Evolutionary conservation across 2,888 invertebrate species (phyloP), one percentile per base, ranked within the genome.

Genomic region (Isoperla grammatica): DNA sequence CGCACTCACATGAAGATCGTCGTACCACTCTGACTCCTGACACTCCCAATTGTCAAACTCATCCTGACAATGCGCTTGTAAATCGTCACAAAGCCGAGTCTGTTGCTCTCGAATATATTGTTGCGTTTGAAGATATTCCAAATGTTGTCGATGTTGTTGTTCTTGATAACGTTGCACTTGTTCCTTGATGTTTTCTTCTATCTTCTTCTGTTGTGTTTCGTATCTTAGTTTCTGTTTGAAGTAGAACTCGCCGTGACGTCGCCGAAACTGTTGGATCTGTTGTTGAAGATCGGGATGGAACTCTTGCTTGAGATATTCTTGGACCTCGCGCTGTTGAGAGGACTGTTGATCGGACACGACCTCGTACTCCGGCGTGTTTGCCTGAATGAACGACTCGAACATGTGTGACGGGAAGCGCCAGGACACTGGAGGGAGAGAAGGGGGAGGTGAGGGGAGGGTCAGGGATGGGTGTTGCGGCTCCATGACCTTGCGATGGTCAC

Each of bases 351-450:
- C 35, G 11, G 17, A 19, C 19, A 37, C 20, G 17, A 15, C 15
- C 17, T 45, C 19, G 19, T 39, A 19, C 5, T 37, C 53, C 4
- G 37, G 19, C 17, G 19, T 11, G 37, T 53, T 37, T 8, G n/a
- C 53, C 17, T 53, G 20, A 37, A 53, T 37, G 19, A 53, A 53
- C 53, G 53, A 37, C 53, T 53, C 39, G 40, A 53, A 53, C 53
- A 53, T 53, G 53, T 53, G 53, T 39, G 53, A 53, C 53, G 53
- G 53, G 40, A 53, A 53, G 37, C 39, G n/a, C 53, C 53, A 53
- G 15, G 53, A 15, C 37, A 53, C 53, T 15, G 53, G 53, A 37
- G 53, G 53, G 5, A 53, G 39, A 20, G 53, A 37, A 37, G 53
- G 5, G 37, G 39, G 17, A 37, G 2, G 19, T 15, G 53, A 17